Conservation (phyloP, 1,140 invertebrate genomes). For the Drosophila malerkotliana region DNA sequence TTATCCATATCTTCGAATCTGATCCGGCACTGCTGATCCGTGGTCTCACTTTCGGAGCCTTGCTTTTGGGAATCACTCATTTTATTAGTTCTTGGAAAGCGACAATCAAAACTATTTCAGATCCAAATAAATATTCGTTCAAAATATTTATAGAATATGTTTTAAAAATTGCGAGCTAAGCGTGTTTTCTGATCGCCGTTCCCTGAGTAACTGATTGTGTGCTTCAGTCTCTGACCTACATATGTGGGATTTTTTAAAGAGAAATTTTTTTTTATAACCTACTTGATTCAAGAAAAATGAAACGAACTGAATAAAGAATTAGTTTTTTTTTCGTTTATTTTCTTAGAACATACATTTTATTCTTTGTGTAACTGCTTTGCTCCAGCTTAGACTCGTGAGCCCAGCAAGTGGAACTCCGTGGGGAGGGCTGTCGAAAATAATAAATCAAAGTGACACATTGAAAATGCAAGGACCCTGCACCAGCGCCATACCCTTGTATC, state of each 20-base stretch:
- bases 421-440: constrained; percentile 65
- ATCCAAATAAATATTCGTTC: no score
- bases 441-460: constrained; percentile 69
- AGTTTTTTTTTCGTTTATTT: background rate
- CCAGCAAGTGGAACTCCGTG: constrained; percentile 15
- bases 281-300: background rate
- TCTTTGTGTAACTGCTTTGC: constrained; percentile 1
- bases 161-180: no score
- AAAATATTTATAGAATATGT: no score
- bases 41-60: no score
- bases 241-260: background rate
- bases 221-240: no score
- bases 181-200: background rate
- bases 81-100: no score
- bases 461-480: constrained; percentile 28
- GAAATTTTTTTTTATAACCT: background rate
- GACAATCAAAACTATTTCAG: no score
- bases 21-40: no score
- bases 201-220: background rate
- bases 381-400: constrained; percentile 17
- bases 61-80: no score
- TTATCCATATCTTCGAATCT: no score
- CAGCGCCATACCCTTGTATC: background rate
- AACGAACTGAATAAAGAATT: background rate
- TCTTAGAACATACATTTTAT: background rate